Evolutionary conservation across 2,113 vertebrate species (phyloP).

Genomic region (Taxidea taxus): DNA sequence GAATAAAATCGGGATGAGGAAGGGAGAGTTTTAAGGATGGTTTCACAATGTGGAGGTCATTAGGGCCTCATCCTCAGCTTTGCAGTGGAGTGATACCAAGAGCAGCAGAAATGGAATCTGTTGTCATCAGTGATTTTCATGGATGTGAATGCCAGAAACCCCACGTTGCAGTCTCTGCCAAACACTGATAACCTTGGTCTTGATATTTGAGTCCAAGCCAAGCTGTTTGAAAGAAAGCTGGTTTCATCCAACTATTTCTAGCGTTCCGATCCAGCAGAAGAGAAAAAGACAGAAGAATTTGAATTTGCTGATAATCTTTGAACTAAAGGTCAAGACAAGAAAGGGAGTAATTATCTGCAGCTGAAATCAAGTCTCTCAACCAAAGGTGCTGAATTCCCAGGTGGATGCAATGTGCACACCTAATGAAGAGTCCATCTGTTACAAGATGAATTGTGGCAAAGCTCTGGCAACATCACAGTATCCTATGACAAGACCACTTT

Average conservation of each 20-base stretch:
- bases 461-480: neutral
- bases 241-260: neutral
- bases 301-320: conserved; percentile 59
- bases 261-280: neutral
- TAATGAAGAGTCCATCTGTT: conserved; percentile 59
- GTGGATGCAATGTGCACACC: neutral
- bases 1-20: neutral
- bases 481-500: conserved; percentile 51
- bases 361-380: conserved; percentile 48
- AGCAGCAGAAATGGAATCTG: neutral
- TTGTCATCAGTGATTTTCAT: neutral
- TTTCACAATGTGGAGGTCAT: neutral
- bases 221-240: conserved; percentile 14
- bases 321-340: conserved; percentile 30
- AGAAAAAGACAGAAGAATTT: conserved; percentile 9
- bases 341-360: conserved; percentile 71
- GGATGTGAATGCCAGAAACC: neutral
- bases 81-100: neutral
- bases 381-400: conserved; percentile 50
- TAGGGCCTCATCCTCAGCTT: neutral
- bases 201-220: conserved; percentile 31
- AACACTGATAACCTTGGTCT: neutral
- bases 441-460: conserved; percentile 31
- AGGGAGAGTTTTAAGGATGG: neutral
- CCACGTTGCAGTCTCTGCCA: neutral